Base-by-base conservation (phyloP, 2,888 invertebrate genomes). In the Rhimphoctona megacephalus region DNA sequence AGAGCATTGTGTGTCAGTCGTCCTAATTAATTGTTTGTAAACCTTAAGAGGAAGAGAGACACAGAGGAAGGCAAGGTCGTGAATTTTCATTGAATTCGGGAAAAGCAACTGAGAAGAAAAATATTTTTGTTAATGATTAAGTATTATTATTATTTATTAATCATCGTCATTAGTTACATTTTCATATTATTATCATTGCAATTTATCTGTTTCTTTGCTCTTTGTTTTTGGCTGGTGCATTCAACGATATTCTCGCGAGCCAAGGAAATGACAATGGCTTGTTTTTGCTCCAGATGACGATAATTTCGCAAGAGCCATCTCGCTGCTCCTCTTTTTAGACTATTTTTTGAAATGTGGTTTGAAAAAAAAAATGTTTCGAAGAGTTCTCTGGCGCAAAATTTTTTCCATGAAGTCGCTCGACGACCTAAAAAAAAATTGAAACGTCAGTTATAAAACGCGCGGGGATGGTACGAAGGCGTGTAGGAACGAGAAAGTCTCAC, bases 71-170 rank as follows among this genome's bases (percentile, higher is more conserved):
- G 70, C 86, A 83, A 83, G 86, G 86, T 83, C 72, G 57, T 72
- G 33, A 77, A 83, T 83, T 86, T 86, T 86, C 86, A 86, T 86
- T 83, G 80, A 73, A 83, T 83, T 81, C 73, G 70, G 83, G 70
- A 86, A 83, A 83, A 80, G 82, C 69, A 49, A 77, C 43, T 49
- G 49, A 69, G 52, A 52, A 57, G 57, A 78, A 57, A 54, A 64
- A 49, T 49, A 39, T 74, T 49, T 70, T 52, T 33, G 69, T 49
- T 22, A 78, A 67, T 17, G 14, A 30, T 49, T 7, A 7, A 14
- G 57, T 17, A 30, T 17, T 30, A 25, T 61, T 30, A 30, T 61
- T 25, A 57, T 57, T 61, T 30, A 61, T 61, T 30, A 5, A 61
- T 1, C 17, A 61, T 17, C 6, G 30, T 61, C 14, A 61, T 25